A percentile compares a stretch with the other conserved stretches of the same genome.
Evolutionary conservation across 2,113 vertebrate genomes (phyloP).

Genomic region (Notothenia coriiceps): DNA sequence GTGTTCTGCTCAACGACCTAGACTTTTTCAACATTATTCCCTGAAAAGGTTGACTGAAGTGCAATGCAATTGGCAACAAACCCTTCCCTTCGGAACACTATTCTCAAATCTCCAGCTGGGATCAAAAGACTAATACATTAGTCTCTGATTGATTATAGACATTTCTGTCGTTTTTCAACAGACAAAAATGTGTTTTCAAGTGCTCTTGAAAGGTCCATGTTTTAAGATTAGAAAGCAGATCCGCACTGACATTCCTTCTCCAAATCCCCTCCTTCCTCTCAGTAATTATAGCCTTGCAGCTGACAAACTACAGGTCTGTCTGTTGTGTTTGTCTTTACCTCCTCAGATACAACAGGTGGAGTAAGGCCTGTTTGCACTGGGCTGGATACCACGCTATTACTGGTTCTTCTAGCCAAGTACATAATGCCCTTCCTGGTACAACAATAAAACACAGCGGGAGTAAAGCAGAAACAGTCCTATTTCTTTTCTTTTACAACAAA

Average conservation of each 20-base stretch:
- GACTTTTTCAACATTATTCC: slow-evolving; percentile 30
- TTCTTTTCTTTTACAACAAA: slow-evolving; percentile 1
- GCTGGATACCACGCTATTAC: slow-evolving; percentile 49
- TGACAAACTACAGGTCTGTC: slow-evolving; percentile 73
- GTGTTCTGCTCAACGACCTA: slow-evolving; percentile 12
- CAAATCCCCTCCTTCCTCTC: slow-evolving; percentile 67
- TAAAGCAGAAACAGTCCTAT: not conserved
- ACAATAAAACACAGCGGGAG: slow-evolving; percentile 24
- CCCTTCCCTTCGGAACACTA: slow-evolving; percentile 1
- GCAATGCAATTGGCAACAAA: slow-evolving; percentile 36
- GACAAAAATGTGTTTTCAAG: slow-evolving; percentile 19
- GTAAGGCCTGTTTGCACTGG: slow-evolving; percentile 43
- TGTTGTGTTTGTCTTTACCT: slow-evolving; percentile 67
- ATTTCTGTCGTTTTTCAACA: slow-evolving; percentile 25
- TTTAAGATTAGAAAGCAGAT: slow-evolving; percentile 51
- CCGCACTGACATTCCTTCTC: slow-evolving; percentile 60
- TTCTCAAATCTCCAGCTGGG: slow-evolving; percentile 27
- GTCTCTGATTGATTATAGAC: slow-evolving; percentile 29
- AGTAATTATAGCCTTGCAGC: slow-evolving; percentile 72
- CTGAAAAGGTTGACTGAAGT: slow-evolving; percentile 33
- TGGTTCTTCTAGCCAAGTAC: slow-evolving; percentile 49
- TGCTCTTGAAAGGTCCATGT: slow-evolving; percentile 24
- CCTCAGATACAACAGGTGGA: slow-evolving; percentile 71
- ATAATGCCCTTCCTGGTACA: slow-evolving; percentile 22
- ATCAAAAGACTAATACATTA: slow-evolving; percentile 27